Conservation (phyloP, 2,797 vertebrate genomes). For the Podarcis lilfordi region DNA sequence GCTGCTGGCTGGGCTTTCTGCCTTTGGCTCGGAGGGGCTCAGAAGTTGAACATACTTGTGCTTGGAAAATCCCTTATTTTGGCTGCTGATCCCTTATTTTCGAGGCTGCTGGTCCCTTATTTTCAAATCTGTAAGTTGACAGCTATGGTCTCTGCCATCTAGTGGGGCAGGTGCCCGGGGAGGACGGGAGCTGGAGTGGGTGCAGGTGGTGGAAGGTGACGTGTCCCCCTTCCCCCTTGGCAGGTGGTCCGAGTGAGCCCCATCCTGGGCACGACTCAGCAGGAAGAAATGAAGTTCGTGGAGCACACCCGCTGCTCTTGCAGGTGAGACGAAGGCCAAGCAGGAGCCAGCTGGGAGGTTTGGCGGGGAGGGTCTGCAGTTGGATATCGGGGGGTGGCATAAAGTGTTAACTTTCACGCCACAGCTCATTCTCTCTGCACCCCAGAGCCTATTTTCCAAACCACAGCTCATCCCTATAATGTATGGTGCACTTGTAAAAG, state of each 20-base stretch:
- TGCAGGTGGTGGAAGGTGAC: not conserved
- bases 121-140: too few relatives aligned
- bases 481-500: too few relatives aligned
- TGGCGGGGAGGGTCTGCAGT: not conserved
- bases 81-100: too few relatives aligned
- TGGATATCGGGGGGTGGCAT: not conserved
- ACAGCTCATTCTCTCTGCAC: not conserved
- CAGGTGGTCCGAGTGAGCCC: constrained; percentile 7
- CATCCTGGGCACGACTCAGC: constrained; percentile 72
- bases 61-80: too few relatives aligned
- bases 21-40: too few relatives aligned
- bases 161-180: not conserved
- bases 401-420: not conserved
- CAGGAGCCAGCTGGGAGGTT: fast-evolving
- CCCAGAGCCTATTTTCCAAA: not conserved
- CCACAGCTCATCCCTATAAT: not conserved
- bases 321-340: constrained; percentile 72
- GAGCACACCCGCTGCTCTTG: constrained; percentile 87
- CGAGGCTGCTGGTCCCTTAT: too few relatives aligned
- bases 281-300: constrained; percentile 85
- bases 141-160: not conserved
- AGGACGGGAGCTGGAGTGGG: too few relatives aligned
- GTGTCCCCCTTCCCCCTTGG: not conserved
- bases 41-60: too few relatives aligned
- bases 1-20: too few relatives aligned